phyloP scores from a whole-genome alignment of 2,797 vertebrate genomes.

The Rhadinocentrus ornatus region DNA sequence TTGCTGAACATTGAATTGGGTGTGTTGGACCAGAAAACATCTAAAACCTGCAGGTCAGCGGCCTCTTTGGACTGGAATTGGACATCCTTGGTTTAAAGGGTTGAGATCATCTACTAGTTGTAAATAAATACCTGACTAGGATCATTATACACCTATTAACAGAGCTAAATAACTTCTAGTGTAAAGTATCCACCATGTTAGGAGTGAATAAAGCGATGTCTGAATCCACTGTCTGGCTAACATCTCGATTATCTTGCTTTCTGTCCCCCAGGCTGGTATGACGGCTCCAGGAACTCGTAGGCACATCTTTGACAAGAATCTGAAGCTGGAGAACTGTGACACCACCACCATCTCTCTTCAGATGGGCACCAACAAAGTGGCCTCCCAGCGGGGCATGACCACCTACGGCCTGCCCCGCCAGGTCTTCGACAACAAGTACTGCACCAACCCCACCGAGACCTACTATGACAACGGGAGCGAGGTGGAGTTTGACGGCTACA shows the following conservation, averaged over 20 bases:
- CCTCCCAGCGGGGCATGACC: constrained; percentile 94
- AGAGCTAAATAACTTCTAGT: neutral
- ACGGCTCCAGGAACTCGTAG: constrained; percentile 93
- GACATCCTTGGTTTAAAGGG: neutral
- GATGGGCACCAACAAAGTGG: constrained; percentile 96
- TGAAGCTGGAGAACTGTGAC: constrained; percentile 93
- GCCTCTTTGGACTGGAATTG: too few relatives aligned
- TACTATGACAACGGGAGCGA: constrained; percentile 79
- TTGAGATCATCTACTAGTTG: neutral
- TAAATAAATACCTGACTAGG: neutral
- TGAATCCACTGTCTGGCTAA: neutral
- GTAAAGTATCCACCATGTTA: neutral
- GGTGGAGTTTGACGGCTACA: constrained; percentile 86
- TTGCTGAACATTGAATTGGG: too few relatives aligned
- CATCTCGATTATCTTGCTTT: neutral
- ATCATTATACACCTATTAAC: neutral
- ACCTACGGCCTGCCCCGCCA: constrained; percentile 92
- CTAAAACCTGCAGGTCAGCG: too few relatives aligned
- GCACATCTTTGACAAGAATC: constrained; percentile 93
- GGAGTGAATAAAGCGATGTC: neutral
- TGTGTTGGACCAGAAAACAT: too few relatives aligned
- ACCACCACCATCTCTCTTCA: constrained; percentile 91
- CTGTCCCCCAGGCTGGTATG: constrained; percentile 88
- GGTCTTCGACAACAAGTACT: constrained; percentile 95
- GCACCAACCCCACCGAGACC: constrained; percentile 78